phyloP scores from a whole-genome alignment of 2,797 vertebrate species.

The Muscicapa comitata region DNA sequence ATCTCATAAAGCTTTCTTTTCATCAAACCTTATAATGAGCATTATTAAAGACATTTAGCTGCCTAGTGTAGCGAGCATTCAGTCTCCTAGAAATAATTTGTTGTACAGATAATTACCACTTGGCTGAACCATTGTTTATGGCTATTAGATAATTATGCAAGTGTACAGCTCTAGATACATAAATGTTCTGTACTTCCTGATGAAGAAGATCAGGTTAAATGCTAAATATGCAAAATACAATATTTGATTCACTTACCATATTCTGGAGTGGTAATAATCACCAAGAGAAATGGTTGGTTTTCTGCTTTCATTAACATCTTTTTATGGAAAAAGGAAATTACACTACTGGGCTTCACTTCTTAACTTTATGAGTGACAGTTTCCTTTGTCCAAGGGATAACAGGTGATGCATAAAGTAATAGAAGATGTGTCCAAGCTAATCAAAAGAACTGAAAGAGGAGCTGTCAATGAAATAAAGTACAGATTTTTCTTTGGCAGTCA shows the following conservation, averaged over 20 bases:
- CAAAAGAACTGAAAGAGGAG: not conserved
- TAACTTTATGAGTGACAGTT: not conserved
- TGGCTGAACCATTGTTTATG: slow-evolving; percentile 27
- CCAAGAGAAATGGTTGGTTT: not conserved
- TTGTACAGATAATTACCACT: slow-evolving; percentile 14
- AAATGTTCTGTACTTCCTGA: not conserved
- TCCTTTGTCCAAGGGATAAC: not conserved
- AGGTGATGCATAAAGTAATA: not conserved
- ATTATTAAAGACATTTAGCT: slow-evolving; percentile 6
- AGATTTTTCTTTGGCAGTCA: not conserved
- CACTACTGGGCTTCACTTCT: not conserved
- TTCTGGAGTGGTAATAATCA: not conserved
- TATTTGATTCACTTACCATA: not conserved
- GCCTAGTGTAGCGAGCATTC: not conserved
- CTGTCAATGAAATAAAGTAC: not conserved
- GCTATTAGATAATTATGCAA: slow-evolving; percentile 21
- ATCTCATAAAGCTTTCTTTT: not conserved
- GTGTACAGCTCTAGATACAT: not conserved
- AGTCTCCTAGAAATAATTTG: slow-evolving; percentile 28
- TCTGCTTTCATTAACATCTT: not conserved
- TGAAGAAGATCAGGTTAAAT: not conserved
- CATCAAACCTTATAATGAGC: not conserved
- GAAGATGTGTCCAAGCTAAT: not conserved
- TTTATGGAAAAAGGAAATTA: not conserved
- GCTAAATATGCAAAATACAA: not conserved